These are phyloP conservation scores for Tribolium freemani DNA, from an alignment of 2,888 invertebrate species.

Conservation along the genomic window DNA sequence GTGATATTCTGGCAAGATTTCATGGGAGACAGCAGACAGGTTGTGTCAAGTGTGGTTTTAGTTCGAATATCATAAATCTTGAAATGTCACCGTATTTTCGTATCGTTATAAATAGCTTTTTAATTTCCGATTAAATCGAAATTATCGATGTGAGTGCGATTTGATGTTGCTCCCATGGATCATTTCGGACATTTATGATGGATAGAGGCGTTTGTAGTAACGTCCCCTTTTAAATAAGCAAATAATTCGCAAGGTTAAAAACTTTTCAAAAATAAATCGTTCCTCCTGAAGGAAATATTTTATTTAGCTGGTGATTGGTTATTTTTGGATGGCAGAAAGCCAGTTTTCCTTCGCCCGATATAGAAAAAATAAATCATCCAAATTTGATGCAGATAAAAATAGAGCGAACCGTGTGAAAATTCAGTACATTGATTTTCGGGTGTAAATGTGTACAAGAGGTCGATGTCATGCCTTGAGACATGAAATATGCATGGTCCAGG, in stretches of 20 bases:
- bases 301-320: conserved; percentile 14
- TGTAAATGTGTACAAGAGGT: conserved; percentile 26
- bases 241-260: background rate
- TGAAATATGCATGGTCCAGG: conserved; percentile 27
- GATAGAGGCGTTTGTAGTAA: background rate
- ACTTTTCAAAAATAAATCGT: background rate
- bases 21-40: background rate
- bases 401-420: background rate
- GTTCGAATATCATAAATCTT: conserved; percentile 15
- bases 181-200: background rate
- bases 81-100: conserved; percentile 10
- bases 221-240: background rate
- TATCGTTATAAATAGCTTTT: conserved; percentile 10
- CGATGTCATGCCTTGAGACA: conserved; percentile 18
- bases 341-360: conserved; percentile 6
- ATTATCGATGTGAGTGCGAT: conserved; percentile 7
- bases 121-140: conserved; percentile 11
- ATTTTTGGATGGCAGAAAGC: conserved; percentile 18
- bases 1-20: background rate
- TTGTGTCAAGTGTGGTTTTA: background rate
- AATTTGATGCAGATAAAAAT: conserved; percentile 14
- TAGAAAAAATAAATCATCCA: conserved; percentile 17
- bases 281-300: conserved; percentile 23
- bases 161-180: background rate
- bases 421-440: conserved; percentile 17